These are phyloP conservation scores for Crotalus tigris DNA, from an alignment of 2,113 vertebrate species.

Conservation along the genomic window DNA sequence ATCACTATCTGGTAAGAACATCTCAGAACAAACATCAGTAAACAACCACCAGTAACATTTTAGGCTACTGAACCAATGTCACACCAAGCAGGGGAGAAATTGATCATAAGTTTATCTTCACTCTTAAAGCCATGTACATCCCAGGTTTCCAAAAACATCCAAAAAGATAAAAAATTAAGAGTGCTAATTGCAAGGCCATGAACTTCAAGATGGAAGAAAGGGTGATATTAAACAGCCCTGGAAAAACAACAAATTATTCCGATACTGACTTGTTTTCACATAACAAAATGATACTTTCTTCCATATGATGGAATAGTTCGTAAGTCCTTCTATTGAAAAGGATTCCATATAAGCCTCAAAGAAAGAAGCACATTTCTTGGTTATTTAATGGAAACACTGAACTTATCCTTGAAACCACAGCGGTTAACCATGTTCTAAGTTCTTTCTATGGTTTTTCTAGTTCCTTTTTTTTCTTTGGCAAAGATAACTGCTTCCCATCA, in stretches of 20 bases:
- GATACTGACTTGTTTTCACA: not conserved
- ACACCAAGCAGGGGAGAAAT: not conserved
- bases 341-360: not conserved
- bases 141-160: not conserved
- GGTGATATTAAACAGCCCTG: not conserved
- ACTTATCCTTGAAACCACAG: not conserved
- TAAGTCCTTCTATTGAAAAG: not conserved
- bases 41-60: not conserved
- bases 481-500: not conserved
- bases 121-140: not conserved
- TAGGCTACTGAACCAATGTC: not conserved
- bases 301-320: not conserved
- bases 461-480: not conserved
- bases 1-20: conserved; percentile 2
- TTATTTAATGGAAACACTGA: not conserved
- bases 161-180: not conserved
- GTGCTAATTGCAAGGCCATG: not conserved
- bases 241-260: not conserved
- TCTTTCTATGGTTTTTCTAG: not conserved
- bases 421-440: too few relatives aligned
- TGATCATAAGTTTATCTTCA: not conserved
- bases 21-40: not conserved
- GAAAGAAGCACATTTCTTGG: not conserved
- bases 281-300: not conserved
- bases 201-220: not conserved